phyloP scores from a whole-genome alignment of 2,888 invertebrate species.

The Hyalella azteca region DNA sequence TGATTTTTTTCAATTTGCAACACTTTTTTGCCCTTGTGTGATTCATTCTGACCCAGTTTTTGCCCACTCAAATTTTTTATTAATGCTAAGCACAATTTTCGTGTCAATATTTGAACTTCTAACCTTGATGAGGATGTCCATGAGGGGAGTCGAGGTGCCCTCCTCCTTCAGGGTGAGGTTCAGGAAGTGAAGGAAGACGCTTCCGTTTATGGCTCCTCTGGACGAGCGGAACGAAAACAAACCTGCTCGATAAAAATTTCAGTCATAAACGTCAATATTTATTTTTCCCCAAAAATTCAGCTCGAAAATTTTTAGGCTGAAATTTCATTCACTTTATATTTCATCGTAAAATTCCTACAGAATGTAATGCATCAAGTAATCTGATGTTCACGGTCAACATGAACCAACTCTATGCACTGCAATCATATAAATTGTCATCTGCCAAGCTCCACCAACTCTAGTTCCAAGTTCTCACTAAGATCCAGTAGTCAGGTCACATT shows the following conservation, averaged over 20 bases:
- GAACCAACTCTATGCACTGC: too few species aligned
- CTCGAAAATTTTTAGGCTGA: too few species aligned
- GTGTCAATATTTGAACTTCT: not conserved
- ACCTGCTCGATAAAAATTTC: conserved; percentile 26
- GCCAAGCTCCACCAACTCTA: too few species aligned
- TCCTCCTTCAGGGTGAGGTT: conserved; percentile 36
- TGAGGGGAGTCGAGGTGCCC: conserved; percentile 22
- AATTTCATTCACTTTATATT: too few species aligned
- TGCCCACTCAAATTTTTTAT: not conserved
- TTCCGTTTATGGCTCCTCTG: conserved; percentile 44
- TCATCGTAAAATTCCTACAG: too few species aligned
- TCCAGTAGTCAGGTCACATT: too few species aligned
- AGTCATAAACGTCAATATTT: too few species aligned
- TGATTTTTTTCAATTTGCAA: not conserved
- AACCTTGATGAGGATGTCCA: conserved; percentile 43
- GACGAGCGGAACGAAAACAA: conserved; percentile 49
- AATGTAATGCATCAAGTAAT: too few species aligned
- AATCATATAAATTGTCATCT: too few species aligned
- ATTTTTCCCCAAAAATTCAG: too few species aligned
- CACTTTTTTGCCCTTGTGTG: not conserved
- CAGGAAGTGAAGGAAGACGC: conserved; percentile 53
- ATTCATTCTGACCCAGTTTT: not conserved
- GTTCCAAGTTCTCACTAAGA: too few species aligned
- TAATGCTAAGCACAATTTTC: not conserved
- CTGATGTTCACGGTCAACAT: too few species aligned